A percentile compares a stretch with the other conserved stretches of the same genome.
Evolutionary conservation across 2,113 vertebrate genomes (phyloP).

Genomic region (Anarhynchus alexandrinus): DNA sequence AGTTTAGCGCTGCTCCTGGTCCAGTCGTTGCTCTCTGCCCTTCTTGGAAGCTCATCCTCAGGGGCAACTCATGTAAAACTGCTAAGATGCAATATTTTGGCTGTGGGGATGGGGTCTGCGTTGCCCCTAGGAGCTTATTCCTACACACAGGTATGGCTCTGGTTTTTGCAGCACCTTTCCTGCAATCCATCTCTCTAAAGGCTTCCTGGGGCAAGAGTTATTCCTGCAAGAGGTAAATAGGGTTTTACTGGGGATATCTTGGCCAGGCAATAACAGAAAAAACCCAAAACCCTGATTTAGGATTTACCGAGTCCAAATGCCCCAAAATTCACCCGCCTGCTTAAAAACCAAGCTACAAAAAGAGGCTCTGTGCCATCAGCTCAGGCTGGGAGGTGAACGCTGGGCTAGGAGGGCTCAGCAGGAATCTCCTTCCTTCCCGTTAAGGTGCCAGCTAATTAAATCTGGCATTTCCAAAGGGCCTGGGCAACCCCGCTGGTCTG

Average conservation of each 20-base stretch:
- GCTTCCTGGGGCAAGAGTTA: not conserved
- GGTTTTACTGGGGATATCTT: not conserved
- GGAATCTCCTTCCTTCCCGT: not conserved
- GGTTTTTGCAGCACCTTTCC: not conserved
- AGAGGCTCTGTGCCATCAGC: not conserved
- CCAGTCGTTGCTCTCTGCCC: not conserved
- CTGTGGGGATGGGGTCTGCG: not conserved
- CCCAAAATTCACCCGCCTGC: not conserved
- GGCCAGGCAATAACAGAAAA: not conserved
- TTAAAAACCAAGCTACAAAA: not conserved
- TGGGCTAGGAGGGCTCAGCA: not conserved
- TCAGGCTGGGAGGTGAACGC: not conserved
- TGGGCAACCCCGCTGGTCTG: not conserved
- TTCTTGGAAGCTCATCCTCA: not conserved
- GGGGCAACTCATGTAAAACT: not conserved
- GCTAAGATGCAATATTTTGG: no score
- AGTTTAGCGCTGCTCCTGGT: not conserved
- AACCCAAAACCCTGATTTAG: not conserved
- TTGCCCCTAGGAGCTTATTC: not conserved
- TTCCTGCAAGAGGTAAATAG: not conserved
- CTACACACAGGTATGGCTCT: not conserved
- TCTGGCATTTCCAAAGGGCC: not conserved
- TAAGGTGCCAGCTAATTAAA: not conserved
- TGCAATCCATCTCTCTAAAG: not conserved
- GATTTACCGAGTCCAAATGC: accelerated